Evolutionary conservation across 2,888 invertebrate genomes (phyloP).

Genomic region (Toxonevra muliebris): DNA sequence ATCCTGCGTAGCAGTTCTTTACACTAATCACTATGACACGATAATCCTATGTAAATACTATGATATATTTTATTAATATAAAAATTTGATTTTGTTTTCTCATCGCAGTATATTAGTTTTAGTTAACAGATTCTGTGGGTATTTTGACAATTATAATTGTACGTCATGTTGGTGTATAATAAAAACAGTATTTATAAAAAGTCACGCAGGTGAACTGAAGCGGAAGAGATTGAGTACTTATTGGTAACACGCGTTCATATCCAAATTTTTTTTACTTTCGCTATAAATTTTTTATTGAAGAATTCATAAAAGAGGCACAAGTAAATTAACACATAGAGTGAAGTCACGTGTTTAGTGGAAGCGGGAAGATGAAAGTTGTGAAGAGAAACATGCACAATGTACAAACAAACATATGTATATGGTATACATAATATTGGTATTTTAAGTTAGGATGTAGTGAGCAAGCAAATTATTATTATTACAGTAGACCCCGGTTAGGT

Average conservation of each 20-base stretch:
- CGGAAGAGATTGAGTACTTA: conserved; percentile 63
- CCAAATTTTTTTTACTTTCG: neutral
- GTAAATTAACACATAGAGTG: too few relatives aligned
- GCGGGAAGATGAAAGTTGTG: neutral
- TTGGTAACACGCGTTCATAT: conserved; percentile 59
- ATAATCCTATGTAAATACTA: too few relatives aligned
- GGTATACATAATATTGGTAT: too few relatives aligned
- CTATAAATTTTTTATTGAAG: neutral
- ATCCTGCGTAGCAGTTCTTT: too few relatives aligned
- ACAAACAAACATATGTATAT: too few relatives aligned
- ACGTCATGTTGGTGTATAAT: conserved; percentile 61
- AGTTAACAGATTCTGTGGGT: neutral
- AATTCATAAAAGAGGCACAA: too few relatives aligned
- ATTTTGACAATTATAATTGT: conserved; percentile 56
- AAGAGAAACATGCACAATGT: neutral
- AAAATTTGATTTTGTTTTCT: neutral
- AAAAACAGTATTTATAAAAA: conserved; percentile 57
- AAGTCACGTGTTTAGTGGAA: neutral
- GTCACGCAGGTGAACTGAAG: conserved; percentile 60
- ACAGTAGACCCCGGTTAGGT: too few relatives aligned
- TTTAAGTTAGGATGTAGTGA: too few relatives aligned
- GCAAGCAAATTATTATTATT: too few relatives aligned
- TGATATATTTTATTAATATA: too few relatives aligned
- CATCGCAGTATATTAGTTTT: neutral
- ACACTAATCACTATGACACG: too few relatives aligned